Base-by-base conservation (phyloP, 2,888 invertebrate genomes). In the Gastracanthus pulcherrimus region DNA sequence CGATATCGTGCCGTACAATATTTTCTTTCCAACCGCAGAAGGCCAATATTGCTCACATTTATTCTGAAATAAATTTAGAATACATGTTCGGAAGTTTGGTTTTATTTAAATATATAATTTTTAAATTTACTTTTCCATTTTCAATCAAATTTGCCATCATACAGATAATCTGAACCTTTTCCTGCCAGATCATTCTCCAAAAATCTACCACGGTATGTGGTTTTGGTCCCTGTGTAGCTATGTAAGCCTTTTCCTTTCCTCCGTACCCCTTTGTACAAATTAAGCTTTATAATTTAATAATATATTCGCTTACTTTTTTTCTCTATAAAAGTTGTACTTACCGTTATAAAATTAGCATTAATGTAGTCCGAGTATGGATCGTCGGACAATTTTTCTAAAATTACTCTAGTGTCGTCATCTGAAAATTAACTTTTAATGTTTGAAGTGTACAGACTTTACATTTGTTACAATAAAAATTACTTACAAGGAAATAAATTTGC, bases 1-100 rank as follows among this genome's bases (percentile, higher is more conserved):
- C 0, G 86, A 83, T 6, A 93, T 86, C 0, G 88, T 86, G 3
- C 90, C 91, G 75, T 90, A 92, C 6, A 87, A 86, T 29, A 87
- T 85, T 74, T 89, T 89, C 82, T 92, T 89, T 23, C 92, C 92
- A 23, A 91, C 89, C 26, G 92, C 4, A 2, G 58, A 91, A 0
- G 92, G 92, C 93, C 93, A 93, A 84, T 93, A 93, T 85, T 92
- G 91, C 72, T 93, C 92, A 76, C 93, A 92, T 85, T 93, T 93
- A 86, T 89, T 91, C 92, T 93, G 80, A 84, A 80, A 69, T 66
- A 1, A 51, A 67, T 31, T 41, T 45, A 1, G n/a, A 66, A 36
- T 16, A 16, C 13, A 45, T 13, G 0, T 45, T 13, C 7, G 38
- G 38, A 1, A n/a, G 45, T n/a, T n/a, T 45, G n/a, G n/a, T 13